Percentiles rank a stretch among this genome's conserved stretches.
These are phyloP conservation scores for Charaxes varanes DNA, from an alignment of 1,140 invertebrate species.

Conservation along the genomic window DNA sequence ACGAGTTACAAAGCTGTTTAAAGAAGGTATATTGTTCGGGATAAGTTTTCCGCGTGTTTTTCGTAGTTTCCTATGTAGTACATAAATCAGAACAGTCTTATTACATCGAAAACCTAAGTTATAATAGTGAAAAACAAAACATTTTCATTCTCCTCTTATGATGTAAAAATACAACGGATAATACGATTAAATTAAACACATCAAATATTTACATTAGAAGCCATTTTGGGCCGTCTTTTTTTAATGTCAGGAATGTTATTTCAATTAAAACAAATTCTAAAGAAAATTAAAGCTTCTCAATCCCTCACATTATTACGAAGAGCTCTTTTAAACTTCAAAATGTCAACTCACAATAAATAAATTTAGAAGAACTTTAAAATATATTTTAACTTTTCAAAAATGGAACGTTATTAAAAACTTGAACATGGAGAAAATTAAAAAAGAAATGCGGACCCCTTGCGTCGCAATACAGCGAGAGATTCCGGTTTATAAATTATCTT, in stretches of 20 bases:
- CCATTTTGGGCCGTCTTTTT: constrained; percentile 26
- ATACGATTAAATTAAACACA: constrained; percentile 19
- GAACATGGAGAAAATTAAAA: neutral
- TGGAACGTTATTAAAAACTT: constrained; percentile 1
- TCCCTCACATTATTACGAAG: constrained; percentile 23
- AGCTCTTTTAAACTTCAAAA: neutral
- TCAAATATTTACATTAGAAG: constrained; percentile 22
- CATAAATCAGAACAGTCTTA: constrained; percentile 37
- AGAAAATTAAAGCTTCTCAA: constrained; percentile 27
- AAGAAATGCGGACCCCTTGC: neutral
- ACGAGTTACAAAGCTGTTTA: neutral
- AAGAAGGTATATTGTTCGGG: neutral
- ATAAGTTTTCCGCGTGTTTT: constrained; percentile 13
- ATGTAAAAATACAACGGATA: constrained; percentile 14
- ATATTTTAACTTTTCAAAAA: neutral
- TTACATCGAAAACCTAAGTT: constrained; percentile 28
- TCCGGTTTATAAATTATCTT: constrained; percentile 1
- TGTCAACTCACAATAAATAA: neutral
- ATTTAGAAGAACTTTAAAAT: neutral
- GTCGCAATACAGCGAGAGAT: neutral
- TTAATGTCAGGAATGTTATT: constrained; percentile 26
- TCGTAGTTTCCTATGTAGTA: constrained; percentile 21
- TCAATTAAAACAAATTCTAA: constrained; percentile 20
- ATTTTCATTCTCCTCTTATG: constrained; percentile 9
- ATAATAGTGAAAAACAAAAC: constrained; percentile 14